Evolutionary conservation across 2,888 invertebrate genomes (phyloP), one percentile per base, ranked within the genome.

Genomic region (Drosophila barbarae): DNA sequence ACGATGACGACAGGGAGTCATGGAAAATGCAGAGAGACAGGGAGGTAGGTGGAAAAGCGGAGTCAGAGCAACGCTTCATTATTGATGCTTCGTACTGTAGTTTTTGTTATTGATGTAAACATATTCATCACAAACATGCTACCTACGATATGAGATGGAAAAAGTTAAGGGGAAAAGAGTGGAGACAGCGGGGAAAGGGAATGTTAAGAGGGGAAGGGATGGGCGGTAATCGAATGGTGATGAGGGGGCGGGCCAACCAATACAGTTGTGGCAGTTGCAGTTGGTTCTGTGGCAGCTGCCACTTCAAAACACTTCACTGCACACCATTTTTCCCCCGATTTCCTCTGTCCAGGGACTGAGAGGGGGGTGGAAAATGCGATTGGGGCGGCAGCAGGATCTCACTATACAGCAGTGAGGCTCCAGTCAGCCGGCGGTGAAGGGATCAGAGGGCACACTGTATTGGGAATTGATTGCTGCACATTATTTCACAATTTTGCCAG

Each of bases 401-500:
- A 18, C 49, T 30, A 46, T 53, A 36, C 64, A 46, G 47, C n/a
- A 47, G 12, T 3, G 4, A 7, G 39, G 39, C 21, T 12, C 41
- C 23, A 42, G 41, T 42, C 41, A 15, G 23, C n/a, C 41, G 21
- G 23, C 32, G 26, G 38, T n/a, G 35, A 15, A 18, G 50, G 39
- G 41, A 50, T 61, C 38, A 69, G 30, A 54, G 69, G 49, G 70
- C 73, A 70, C 44, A 70, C 44, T 71, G 74, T 63, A 73, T 78
- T 67, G 79, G 73, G 71, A 82, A 79, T 77, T 82, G 79, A 79
- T 79, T 79, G 79, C 82, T 67, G 66, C 73, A 72, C 82, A 76
- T 79, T 79, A 82, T 76, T 79, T 79, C 75, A 79, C 82, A 79
- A 79, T 82, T 79, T 79, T 72, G 82, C 73, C 73, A 72, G 79